Conservation (phyloP, 2,797 vertebrate genomes). For the Xiphophorus birchmanni region DNA sequence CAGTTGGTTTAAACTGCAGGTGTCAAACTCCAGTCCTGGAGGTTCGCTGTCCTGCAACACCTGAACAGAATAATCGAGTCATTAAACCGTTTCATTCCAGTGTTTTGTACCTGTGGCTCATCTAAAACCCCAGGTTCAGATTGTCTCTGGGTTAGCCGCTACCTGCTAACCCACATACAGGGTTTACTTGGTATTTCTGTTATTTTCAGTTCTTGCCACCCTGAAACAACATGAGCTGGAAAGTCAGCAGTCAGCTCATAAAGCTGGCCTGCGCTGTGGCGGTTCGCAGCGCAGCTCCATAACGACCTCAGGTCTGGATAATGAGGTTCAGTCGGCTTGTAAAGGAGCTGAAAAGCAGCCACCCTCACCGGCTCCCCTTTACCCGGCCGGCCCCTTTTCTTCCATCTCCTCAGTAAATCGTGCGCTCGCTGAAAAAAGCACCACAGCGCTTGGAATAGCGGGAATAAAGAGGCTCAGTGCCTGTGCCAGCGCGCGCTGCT, state of each 20-base stretch:
- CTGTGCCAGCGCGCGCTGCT: conserved; percentile 89
- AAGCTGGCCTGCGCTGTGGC: conserved; percentile 66
- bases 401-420: conserved; percentile 82
- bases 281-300: conserved; percentile 68
- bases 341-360: conserved; percentile 79
- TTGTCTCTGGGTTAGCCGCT: background rate
- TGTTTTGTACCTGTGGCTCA: too few species aligned
- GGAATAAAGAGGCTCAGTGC: conserved; percentile 88
- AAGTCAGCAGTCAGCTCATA: conserved; percentile 71
- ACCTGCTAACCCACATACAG: background rate
- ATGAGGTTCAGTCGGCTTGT: conserved; percentile 84
- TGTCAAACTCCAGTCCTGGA: too few species aligned
- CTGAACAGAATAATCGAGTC: too few species aligned
- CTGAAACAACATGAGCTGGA: conserved; percentile 54
- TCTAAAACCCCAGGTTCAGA: too few species aligned
- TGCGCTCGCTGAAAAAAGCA: conserved; percentile 80
- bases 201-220: conserved; percentile 27
- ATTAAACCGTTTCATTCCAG: too few species aligned
- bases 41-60: too few species aligned
- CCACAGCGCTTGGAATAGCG: conserved; percentile 77
- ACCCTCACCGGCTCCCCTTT: conserved; percentile 63
- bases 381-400: conserved; percentile 75
- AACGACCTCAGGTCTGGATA: conserved; percentile 79
- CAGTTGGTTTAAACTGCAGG: background rate
- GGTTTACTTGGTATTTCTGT: conserved; percentile 34